phyloP scores from a whole-genome alignment of 2,888 invertebrate genomes.

The Sisyra nigra region DNA sequence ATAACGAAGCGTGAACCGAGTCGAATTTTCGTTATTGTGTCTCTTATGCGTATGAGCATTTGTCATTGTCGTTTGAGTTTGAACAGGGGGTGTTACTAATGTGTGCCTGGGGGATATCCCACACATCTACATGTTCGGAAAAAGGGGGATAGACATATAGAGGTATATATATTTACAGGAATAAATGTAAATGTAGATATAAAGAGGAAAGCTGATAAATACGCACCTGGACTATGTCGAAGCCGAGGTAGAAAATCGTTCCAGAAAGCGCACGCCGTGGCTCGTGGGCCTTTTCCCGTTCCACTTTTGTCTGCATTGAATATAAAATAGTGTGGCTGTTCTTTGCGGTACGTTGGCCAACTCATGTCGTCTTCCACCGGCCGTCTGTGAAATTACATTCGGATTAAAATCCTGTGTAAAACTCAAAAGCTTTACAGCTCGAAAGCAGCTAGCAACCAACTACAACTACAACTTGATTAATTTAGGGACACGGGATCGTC shows the following conservation, averaged over 20 bases:
- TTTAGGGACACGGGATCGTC: too few relatives aligned
- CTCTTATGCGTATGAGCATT: too few relatives aligned
- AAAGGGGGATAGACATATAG: background rate
- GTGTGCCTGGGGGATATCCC: too few relatives aligned
- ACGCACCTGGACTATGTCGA: constrained; percentile 49
- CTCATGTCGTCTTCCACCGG: constrained; percentile 52
- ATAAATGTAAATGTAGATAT: background rate
- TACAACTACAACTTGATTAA: background rate
- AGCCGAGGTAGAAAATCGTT: constrained; percentile 86
- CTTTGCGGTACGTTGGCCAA: constrained; percentile 78
- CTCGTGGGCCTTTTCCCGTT: constrained; percentile 55
- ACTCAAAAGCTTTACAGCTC: background rate
- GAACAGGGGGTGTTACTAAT: too few relatives aligned
- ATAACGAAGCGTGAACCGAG: too few relatives aligned
- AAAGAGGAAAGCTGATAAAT: background rate
- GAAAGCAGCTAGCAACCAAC: background rate
- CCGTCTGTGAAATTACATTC: constrained; percentile 29
- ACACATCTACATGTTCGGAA: background rate
- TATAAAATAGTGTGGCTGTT: constrained; percentile 77
- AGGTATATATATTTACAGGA: background rate
- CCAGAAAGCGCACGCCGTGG: constrained; percentile 91
- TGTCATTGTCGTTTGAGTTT: too few relatives aligned
- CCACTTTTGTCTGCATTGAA: constrained; percentile 69
- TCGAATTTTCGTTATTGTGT: too few relatives aligned
- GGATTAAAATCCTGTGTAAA: too few relatives aligned